phyloP scores from a whole-genome alignment of 2,113 vertebrate species.

The Numida meleagris region DNA sequence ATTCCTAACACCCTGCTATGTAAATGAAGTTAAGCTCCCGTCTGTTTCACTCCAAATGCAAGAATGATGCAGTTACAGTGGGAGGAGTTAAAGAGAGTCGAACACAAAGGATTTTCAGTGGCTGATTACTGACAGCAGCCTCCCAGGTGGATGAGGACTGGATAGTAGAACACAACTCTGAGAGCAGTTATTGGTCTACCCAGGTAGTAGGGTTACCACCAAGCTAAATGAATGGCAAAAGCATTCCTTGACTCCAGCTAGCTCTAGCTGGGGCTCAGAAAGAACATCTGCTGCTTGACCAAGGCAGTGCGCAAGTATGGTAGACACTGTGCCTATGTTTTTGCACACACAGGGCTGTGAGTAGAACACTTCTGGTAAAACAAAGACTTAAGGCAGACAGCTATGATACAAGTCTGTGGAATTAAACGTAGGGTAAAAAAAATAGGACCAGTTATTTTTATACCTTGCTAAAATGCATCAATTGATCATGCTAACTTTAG shows the following conservation, averaged over 20 bases:
- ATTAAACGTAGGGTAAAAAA: neutral
- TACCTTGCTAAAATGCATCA: conserved; percentile 3
- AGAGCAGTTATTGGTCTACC: neutral
- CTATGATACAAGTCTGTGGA: neutral
- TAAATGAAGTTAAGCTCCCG: neutral
- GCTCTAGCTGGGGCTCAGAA: neutral
- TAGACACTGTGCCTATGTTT: rapidly evolving
- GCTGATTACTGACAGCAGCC: neutral
- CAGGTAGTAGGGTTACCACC: neutral
- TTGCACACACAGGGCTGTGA: neutral
- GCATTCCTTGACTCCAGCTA: neutral
- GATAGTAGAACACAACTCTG: neutral
- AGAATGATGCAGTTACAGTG: neutral
- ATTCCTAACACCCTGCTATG: neutral
- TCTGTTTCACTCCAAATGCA: neutral
- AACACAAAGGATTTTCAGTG: neutral
- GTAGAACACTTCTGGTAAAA: neutral
- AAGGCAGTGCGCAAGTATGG: rapidly evolving
- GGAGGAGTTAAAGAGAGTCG: neutral
- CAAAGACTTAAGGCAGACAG: neutral
- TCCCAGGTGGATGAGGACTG: neutral
- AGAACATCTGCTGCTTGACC: neutral
- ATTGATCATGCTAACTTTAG: conserved; percentile 10
- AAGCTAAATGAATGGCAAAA: neutral
- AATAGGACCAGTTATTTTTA: conserved; percentile 6